A percentile compares a stretch with the other conserved stretches of the same genome.
Evolutionary conservation across 2,888 invertebrate genomes (phyloP).

Genomic region (Callyntrura sp.): DNA sequence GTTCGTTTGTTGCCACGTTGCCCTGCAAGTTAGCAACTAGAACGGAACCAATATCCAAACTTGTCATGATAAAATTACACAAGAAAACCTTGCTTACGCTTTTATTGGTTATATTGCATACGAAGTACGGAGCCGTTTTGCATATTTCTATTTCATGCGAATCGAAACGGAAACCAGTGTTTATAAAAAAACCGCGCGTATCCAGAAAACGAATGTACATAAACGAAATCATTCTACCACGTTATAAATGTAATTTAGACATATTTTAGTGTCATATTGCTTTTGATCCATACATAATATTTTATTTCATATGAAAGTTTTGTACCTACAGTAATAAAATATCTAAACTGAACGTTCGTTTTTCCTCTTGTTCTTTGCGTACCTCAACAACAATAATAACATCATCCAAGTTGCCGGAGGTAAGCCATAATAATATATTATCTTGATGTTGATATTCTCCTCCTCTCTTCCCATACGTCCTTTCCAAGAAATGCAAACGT

Average conservation of each 20-base stretch:
- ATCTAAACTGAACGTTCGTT: not conserved
- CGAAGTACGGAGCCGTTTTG: not conserved
- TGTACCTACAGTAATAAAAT: not conserved
- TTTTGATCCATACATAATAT: not conserved
- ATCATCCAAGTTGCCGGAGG: slow-evolving; percentile 91
- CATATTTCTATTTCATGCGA: not conserved
- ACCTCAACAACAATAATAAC: slow-evolving; percentile 65
- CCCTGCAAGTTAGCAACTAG: not conserved
- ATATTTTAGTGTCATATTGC: not conserved
- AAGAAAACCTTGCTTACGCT: not conserved
- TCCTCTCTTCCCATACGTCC: not conserved
- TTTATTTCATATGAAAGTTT: not conserved
- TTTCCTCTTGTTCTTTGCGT: slow-evolving; percentile 18
- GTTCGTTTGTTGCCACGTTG: not conserved
- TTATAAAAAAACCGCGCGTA: not conserved
- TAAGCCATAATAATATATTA: slow-evolving; percentile 85
- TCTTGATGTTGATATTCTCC: not conserved
- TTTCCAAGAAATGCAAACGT: no score
- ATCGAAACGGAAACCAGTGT: not conserved
- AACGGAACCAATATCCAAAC: slow-evolving; percentile 56
- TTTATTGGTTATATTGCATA: slow-evolving; percentile 13
- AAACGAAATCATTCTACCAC: not conserved
- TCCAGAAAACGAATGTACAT: not conserved
- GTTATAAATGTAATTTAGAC: not conserved
- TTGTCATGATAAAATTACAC: not conserved